Evolutionary conservation across 2,888 invertebrate genomes (phyloP).

Genomic region (Atherix ibis): DNA sequence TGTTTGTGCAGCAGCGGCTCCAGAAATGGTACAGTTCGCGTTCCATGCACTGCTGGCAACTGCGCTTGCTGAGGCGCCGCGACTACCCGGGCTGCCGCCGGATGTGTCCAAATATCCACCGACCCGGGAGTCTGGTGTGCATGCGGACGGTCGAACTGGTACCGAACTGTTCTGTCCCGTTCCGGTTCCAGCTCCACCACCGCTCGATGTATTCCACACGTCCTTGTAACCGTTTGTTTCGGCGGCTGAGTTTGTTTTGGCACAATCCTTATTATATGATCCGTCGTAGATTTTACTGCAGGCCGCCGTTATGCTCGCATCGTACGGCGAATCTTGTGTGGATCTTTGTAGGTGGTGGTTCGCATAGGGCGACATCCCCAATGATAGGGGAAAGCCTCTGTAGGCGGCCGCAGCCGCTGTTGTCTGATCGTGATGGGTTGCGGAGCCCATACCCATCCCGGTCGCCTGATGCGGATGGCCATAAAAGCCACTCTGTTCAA

Average conservation of each 20-base stretch:
- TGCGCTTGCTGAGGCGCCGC: conserved; percentile 47
- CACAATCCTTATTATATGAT: conserved; percentile 55
- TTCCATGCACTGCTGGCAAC: conserved; percentile 60
- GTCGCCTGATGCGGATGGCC: conserved; percentile 77
- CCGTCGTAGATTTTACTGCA: conserved; percentile 49
- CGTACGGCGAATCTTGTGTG: conserved; percentile 83
- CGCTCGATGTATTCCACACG: conserved; percentile 39
- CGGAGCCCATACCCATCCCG: conserved; percentile 45
- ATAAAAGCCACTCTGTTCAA: conserved; percentile 92
- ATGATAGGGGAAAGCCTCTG: conserved; percentile 71
- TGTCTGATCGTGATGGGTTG: conserved; percentile 58
- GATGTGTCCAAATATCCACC: conserved; percentile 65
- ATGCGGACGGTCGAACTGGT: conserved; percentile 69
- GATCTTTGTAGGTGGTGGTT: conserved; percentile 62
- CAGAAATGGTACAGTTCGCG: conserved; percentile 68
- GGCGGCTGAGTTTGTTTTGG: conserved; percentile 43
- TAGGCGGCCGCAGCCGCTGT: conserved; percentile 47
- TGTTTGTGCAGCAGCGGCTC: conserved; percentile 62
- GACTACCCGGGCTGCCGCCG: conserved; percentile 54
- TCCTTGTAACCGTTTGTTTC: conserved; percentile 40
- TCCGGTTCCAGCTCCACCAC: conserved; percentile 37
- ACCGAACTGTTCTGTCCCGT: conserved; percentile 26
- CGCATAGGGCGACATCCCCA: conserved; percentile 74
- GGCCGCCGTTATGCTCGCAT: conserved; percentile 74
- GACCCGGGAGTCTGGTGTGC: conserved; percentile 74